A percentile compares a stretch with the other conserved stretches of the same genome.
phyloP scores from a whole-genome alignment of 2,888 invertebrate genomes.

The Helleia helle region DNA sequence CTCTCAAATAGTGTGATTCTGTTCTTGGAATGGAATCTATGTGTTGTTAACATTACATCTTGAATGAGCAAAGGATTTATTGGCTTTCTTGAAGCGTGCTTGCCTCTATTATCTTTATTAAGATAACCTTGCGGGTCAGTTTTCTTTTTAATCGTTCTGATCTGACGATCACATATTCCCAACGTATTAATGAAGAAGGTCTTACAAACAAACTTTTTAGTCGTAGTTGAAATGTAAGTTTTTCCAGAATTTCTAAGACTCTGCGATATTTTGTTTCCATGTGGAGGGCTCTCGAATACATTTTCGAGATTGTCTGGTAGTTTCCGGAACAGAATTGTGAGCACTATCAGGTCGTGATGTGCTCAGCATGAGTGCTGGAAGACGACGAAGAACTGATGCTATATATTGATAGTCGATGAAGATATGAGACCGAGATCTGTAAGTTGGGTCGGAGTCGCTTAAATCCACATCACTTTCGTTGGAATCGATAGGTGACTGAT shows the following conservation, averaged over 20 bases:
- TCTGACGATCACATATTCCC: too few species aligned
- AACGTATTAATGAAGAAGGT: too few species aligned
- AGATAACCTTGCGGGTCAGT: conserved; percentile 13
- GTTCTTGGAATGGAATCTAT: conserved; percentile 19
- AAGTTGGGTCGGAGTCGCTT: conserved; percentile 11
- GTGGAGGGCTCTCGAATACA: conserved; percentile 12
- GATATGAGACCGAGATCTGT: conserved; percentile 10
- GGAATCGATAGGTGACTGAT: conserved; percentile 11
- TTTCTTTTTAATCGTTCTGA: too few species aligned
- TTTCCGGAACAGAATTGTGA: conserved; percentile 1
- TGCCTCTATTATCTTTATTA: conserved; percentile 15
- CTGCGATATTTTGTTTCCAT: conserved; percentile 18
- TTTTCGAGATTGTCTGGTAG: conserved; percentile 1
- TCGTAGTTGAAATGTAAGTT: conserved; percentile 8
- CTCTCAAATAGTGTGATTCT: too few species aligned
- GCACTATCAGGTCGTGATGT: background rate
- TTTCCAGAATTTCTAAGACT: conserved; percentile 14
- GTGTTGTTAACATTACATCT: conserved; percentile 17
- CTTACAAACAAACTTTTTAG: too few species aligned
- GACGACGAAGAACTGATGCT: conserved; percentile 2
- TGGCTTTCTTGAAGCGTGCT: conserved; percentile 13
- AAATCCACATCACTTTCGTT: conserved; percentile 11
- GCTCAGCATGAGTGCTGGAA: too few species aligned
- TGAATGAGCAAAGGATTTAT: conserved; percentile 11
- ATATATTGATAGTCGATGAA: too few species aligned